Evolutionary conservation across 2,888 invertebrate species (phyloP), one percentile per base, ranked within the genome.

Genomic region (Hydroisotoma schaefferi): DNA sequence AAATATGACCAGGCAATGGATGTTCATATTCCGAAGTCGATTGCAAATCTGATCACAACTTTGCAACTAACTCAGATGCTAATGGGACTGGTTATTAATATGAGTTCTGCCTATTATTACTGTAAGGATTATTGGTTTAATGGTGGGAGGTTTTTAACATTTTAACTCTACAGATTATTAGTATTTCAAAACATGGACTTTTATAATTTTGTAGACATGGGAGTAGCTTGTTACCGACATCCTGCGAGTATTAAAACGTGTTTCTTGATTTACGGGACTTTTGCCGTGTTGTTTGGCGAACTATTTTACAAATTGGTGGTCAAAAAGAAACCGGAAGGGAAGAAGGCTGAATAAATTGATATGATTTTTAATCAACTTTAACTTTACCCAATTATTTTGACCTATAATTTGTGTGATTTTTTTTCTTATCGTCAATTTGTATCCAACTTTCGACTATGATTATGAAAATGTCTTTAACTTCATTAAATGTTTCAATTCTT

Each of bases 251-350:
- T 58, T 3, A 46, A 33, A n/a, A 25, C 37, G 15, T 58, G 52
- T 27, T 37, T 44, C 20, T 2, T 58, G 1, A 37, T 58, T 2
- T 58, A 58, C 51, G 58, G 53, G 1, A 33, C 46, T 8, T 58
- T 58, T 53, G 58, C 44, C 25, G 4, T 52, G 1, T 40, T 58
- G 1, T 58, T 58, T 52, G 52, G 58, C 2, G 44, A 46, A 20
- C 52, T 57, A 8, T 40, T 57, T 18, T 57, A 22, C 28, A 33
- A 15, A 5, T 52, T 52, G 51, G 51, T 52, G 22, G 4, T 52
- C n/a, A n/a, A n/a, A n/a, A n/a, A n/a, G n/a, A n/a, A n/a, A n/a
- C n/a, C n/a, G n/a, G n/a, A n/a, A n/a, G n/a, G n/a, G n/a, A n/a
- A n/a, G n/a, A n/a, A n/a, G n/a, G n/a, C n/a, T n/a, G n/a, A n/a